These are phyloP conservation scores for Leucosticte australis DNA, from an alignment of 2,113 vertebrate genomes.

Conservation along the genomic window DNA sequence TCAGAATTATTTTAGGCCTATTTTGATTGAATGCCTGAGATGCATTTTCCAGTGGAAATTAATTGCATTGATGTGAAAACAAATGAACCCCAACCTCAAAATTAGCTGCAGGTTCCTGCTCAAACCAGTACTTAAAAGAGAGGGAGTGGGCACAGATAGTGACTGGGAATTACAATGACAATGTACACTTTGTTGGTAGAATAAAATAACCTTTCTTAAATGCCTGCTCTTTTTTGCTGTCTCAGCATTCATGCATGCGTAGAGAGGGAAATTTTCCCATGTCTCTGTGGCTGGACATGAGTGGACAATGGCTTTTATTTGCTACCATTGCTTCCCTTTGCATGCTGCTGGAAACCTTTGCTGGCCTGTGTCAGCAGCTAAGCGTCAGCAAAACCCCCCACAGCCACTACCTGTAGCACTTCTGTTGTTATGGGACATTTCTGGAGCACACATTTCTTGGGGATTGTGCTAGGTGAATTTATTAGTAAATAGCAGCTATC, in stretches of 20 bases:
- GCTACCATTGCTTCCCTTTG: not conserved
- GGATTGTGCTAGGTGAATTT: not conserved
- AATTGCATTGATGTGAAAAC: slow-evolving; percentile 72
- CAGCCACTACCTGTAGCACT: not conserved
- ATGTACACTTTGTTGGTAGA: slow-evolving; percentile 1
- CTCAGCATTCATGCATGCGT: not conserved
- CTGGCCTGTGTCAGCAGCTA: not conserved
- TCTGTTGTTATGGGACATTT: not conserved
- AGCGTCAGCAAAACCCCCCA: not conserved
- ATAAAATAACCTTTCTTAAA: slow-evolving; percentile 7
- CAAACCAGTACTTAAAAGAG: not conserved
- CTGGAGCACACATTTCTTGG: not conserved
- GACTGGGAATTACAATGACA: not conserved
- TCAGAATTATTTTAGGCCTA: slow-evolving; percentile 67
- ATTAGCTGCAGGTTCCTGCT: slow-evolving; percentile 63
- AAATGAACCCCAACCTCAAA: slow-evolving; percentile 70
- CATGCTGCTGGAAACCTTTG: not conserved
- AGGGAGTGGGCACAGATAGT: not conserved
- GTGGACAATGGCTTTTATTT: not conserved
- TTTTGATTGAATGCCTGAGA: slow-evolving; percentile 70
- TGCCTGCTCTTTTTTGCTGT: not conserved
- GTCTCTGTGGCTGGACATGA: not conserved
- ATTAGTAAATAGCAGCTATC: not conserved
- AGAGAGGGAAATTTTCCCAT: not conserved
- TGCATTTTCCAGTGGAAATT: slow-evolving; percentile 72